These are phyloP conservation scores for Synaphobranchus kaupii DNA, from an alignment of 2,797 vertebrate genomes.

Conservation along the genomic window DNA sequence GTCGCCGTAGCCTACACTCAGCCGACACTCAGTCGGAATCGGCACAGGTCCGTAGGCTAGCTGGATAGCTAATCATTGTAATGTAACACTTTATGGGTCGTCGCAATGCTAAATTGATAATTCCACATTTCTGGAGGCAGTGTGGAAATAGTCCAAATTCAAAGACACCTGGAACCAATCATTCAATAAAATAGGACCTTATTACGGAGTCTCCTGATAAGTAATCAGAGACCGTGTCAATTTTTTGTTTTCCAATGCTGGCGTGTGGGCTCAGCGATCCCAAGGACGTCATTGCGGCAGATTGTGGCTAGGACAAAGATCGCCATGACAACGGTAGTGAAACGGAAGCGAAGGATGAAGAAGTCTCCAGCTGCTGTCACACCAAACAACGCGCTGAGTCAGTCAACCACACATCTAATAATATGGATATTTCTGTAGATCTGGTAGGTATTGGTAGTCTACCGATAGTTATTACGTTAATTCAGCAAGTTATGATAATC, in stretches of 20 bases:
- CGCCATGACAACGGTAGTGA: slow-evolving; percentile 30
- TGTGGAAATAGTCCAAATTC: background rate
- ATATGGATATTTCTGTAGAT: background rate
- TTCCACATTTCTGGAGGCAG: slow-evolving; percentile 1
- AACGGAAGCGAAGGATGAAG: slow-evolving; percentile 21
- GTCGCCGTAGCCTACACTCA: no score
- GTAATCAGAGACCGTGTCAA: background rate
- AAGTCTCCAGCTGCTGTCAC: slow-evolving; percentile 17
- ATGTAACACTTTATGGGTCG: background rate
- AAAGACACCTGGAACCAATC: background rate
- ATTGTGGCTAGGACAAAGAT: slow-evolving; percentile 36
- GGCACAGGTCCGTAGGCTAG: no score
- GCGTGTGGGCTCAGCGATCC: slow-evolving; percentile 19
- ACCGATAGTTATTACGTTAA: no score
- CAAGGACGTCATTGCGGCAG: slow-evolving; percentile 37
- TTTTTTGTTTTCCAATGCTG: background rate
- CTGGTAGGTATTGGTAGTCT: background rate
- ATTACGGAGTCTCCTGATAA: no score
- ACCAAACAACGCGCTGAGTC: slow-evolving; percentile 8
- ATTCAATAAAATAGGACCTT: background rate
- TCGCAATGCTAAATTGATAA: background rate
- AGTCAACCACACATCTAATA: background rate
- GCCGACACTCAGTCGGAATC: no score
- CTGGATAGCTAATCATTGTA: no score
- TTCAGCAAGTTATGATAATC: background rate